Evolutionary conservation across 2,113 vertebrate species (phyloP), one percentile per base, ranked within the genome.

Genomic region (Leptobrachium ailaonicum): DNA sequence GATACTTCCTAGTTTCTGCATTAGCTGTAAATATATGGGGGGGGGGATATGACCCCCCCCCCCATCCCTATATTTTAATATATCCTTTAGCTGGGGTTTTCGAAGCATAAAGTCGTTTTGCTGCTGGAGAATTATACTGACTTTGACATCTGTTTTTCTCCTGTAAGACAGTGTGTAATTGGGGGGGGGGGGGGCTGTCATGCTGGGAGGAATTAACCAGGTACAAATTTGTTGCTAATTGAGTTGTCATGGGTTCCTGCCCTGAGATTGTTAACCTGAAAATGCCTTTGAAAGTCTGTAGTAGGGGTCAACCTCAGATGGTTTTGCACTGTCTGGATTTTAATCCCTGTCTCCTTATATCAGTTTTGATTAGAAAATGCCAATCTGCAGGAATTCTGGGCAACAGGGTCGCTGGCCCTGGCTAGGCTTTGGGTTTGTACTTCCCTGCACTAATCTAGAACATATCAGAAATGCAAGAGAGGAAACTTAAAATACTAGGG

Each of bases 211-310:
- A 64, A 64, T 64, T 64, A 2, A 64, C 62, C 62, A 64, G 5
- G 32, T 40, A 64, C n/a, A 64, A 64, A 64, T 64, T 32, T 64
- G 62, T 64, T 64, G 62, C 62, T 64, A 64, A 64, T 64, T 64
- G 62, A 64, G 62, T 64, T 64, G 62, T 20, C 20, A 40, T 40
- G 32, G n/a, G 40, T 20, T 64, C 4, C n/a, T 64, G 14, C 62
- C 62, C 62, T 60, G 62, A 62, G 5, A 14, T n/a, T 62, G 60
- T 54, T 62, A 1, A 64, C 62, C 62, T 10, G 9, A 64, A 20
- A 64, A 20, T 64, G 62, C 62, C 62, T 64, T 64, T 64, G 62
- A 64, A 64, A 64, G 6, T 2, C n/a, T 20, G 1, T 64, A 6
- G 4, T 6, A 40, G 62, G 20, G 20, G 62, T 7, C n/a, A 40